phyloP scores from a whole-genome alignment of 1,140 invertebrate species.

The Magallana angulata region DNA sequence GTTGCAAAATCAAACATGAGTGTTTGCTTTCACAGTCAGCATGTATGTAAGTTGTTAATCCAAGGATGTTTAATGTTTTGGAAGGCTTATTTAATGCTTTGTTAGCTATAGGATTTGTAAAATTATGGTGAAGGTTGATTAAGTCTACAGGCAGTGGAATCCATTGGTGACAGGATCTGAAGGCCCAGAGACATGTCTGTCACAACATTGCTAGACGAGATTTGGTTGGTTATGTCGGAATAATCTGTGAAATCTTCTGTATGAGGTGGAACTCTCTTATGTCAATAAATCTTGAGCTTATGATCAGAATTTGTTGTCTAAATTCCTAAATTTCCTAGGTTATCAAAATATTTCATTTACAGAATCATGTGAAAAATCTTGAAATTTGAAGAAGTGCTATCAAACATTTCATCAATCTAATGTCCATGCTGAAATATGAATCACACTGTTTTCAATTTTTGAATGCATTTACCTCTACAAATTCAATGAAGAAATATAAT shows the following conservation, averaged over 20 bases:
- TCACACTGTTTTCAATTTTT: no score
- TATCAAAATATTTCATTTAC: constrained; percentile 22
- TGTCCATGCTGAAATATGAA: no score
- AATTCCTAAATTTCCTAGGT: constrained; percentile 24
- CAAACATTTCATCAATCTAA: not conserved
- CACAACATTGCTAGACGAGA: not conserved
- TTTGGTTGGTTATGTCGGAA: constrained; percentile 23
- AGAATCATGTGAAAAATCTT: constrained; percentile 25
- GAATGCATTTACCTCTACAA: no score
- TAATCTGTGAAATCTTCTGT: constrained; percentile 29
- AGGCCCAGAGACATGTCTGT: not conserved
- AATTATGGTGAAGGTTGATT: no score
- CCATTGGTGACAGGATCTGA: not conserved
- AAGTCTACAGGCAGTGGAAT: not conserved
- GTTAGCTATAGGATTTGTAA: no score
- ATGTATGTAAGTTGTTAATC: no score
- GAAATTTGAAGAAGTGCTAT: not conserved
- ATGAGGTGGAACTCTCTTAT: constrained; percentile 22
- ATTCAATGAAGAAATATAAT: no score
- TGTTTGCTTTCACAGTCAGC: no score
- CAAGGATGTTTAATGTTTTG: no score
- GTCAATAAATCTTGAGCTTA: constrained; percentile 22
- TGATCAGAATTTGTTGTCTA: constrained; percentile 19
- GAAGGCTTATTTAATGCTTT: no score
- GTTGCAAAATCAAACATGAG: no score